A percentile compares a stretch with the other conserved stretches of the same genome.
Conservation (phyloP, 2,113 vertebrate genomes). For the Phrynocephalus versicolor region DNA sequence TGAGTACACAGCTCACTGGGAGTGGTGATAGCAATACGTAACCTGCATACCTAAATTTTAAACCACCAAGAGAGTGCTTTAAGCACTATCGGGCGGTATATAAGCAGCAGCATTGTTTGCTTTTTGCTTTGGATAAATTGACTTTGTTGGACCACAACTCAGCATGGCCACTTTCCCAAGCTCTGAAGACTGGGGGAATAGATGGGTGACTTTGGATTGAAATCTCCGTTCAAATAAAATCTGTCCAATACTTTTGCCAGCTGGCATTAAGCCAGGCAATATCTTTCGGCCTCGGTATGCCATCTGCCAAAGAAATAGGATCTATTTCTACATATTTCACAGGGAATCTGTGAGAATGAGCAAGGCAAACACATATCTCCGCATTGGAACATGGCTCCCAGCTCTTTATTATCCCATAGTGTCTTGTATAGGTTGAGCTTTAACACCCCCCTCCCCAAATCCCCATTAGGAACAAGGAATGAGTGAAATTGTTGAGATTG, state of each 20-base stretch:
- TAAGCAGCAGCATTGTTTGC: too few relatives aligned
- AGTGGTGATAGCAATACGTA: too few relatives aligned
- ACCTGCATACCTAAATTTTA: too few relatives aligned
- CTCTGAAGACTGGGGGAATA: not conserved
- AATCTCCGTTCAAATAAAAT: not conserved
- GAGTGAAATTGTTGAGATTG: not conserved
- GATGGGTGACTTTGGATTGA: not conserved
- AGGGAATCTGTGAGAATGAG: not conserved
- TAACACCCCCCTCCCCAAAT: not conserved
- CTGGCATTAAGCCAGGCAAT: not conserved
- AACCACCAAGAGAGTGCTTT: too few relatives aligned
- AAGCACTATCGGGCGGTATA: too few relatives aligned
- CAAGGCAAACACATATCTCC: not conserved
- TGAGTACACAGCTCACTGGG: too few relatives aligned
- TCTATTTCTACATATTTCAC: not conserved
- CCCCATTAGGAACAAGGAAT: not conserved
- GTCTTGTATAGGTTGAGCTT: not conserved
- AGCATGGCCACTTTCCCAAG: not conserved
- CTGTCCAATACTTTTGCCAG: not conserved
- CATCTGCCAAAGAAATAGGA: constrained; percentile 5
- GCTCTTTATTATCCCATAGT: not conserved
- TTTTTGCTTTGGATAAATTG: too few relatives aligned
- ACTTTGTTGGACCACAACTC: not conserved
- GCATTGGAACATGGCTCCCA: not conserved
- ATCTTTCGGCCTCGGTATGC: not conserved